Conservation (phyloP, 2,797 vertebrate genomes). For the Crenichthys baileyi region DNA sequence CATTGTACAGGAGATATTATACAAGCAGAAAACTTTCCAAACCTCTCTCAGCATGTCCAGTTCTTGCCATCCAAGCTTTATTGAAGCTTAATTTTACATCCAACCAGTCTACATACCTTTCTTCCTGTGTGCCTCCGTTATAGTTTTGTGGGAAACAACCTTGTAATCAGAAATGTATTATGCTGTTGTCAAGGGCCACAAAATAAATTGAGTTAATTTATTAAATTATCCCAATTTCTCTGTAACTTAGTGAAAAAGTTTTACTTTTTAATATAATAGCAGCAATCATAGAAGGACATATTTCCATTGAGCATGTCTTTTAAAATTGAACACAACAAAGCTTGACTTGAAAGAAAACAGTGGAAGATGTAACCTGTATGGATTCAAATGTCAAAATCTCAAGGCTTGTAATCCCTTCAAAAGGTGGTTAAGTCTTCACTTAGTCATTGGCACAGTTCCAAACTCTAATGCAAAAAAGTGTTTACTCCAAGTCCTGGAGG, state of each 20-base stretch:
- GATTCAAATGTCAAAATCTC: conserved; percentile 79
- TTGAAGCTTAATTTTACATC: too few relatives aligned
- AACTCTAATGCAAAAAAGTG: conserved; percentile 53
- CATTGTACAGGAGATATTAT: too few relatives aligned
- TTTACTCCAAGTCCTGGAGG: conserved; percentile 66
- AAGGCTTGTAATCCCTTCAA: conserved; percentile 80
- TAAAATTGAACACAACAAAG: conserved; percentile 17
- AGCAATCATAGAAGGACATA: background rate
- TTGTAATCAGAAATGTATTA: background rate
- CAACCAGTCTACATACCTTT: too few relatives aligned
- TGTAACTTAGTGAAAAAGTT: background rate
- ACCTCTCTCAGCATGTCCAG: too few relatives aligned
- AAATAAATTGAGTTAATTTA: background rate
- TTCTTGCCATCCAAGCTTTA: too few relatives aligned
- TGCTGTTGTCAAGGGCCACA: background rate
- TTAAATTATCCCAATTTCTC: background rate
- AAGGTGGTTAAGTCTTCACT: conserved; percentile 62
- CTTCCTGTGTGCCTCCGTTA: too few relatives aligned
- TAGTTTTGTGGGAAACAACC: too few relatives aligned
- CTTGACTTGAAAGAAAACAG: conserved; percentile 36
- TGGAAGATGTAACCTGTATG: conserved; percentile 60
- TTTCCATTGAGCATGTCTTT: background rate
- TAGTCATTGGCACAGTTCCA: conserved; percentile 60
- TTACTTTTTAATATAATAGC: background rate
- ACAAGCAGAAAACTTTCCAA: too few relatives aligned